Base-by-base conservation (phyloP, 2,888 invertebrate species). In the Ormyrus rosae region DNA sequence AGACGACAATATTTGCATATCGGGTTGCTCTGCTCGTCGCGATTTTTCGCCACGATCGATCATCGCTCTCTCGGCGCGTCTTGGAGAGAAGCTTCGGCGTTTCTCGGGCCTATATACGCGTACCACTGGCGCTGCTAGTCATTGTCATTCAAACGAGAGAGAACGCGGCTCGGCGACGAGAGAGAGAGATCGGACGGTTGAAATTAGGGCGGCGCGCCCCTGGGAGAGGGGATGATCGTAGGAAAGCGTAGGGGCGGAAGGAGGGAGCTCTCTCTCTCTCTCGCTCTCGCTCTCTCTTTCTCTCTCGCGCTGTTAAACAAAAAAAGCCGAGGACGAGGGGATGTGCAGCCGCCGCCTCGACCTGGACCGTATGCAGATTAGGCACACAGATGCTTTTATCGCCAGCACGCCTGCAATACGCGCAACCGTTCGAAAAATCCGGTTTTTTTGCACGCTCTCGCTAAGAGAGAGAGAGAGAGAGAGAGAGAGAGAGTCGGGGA, bases 1-100 rank as follows among this genome's bases (percentile, higher is more conserved):
- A 86, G 87, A 85, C 84, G 85, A 87, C 86, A 90, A 90, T 90
- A 90, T 90, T 90, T 89, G 89, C 90, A 90, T 90, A 90, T 90
- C 89, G 88, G 87, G 89, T 90, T 87, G 85, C 88, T 34, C 88
- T 34, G 58, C 67, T 80, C 84, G 64, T 34, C 34, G 71, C 80
- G 83, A 84, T 85, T 85, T 84, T 84, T 84, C 81, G 81, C 68
- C 83, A 84, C 82, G 85, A 85, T 85, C 84, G 84, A 82, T 84
- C 81, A 78, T 61, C 64, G 58, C 11, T 56, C 48, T 56, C 55
- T 61, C 8, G 9, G 9, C 48, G 69, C 58, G 11, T 34, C 65
- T 7, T 4, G 6, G 34, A 6, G 4, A 63, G 64, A 63, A 63
- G 63, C 45, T 34, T 34, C 34, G 34, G 81, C 69, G 70, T 75